These are phyloP conservation scores for Drosophila hydei DNA, from an alignment of 1,140 invertebrate genomes.

Conservation along the genomic window DNA sequence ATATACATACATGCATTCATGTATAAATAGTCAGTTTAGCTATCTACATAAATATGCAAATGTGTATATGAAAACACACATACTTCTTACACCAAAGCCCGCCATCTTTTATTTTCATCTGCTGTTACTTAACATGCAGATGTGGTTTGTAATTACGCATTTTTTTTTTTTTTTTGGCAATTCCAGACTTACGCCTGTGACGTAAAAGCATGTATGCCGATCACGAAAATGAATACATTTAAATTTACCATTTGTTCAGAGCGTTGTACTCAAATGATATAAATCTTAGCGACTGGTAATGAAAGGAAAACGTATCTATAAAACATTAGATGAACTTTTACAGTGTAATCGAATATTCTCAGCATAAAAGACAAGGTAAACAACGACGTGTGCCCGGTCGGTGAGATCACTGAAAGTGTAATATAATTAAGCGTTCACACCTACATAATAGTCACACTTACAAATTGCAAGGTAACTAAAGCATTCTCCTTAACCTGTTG, in stretches of 20 bases:
- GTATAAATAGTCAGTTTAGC: too few relatives aligned
- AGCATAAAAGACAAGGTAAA: too few relatives aligned
- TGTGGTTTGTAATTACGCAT: slow-evolving; percentile 34
- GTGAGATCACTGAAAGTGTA: neutral
- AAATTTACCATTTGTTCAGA: slow-evolving; percentile 4
- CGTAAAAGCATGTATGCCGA: slow-evolving; percentile 13
- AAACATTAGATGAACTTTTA: too few relatives aligned
- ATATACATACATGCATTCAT: neutral
- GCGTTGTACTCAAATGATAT: neutral
- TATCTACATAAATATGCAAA: neutral
- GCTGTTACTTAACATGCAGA: slow-evolving; percentile 24
- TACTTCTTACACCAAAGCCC: slow-evolving; percentile 16
- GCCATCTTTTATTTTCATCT: slow-evolving; percentile 13
- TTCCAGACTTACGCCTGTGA: slow-evolving; percentile 20
- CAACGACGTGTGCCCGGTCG: neutral
- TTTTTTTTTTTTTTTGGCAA: slow-evolving; percentile 25
- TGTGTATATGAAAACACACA: neutral
- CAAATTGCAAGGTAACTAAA: slow-evolving; percentile 37
- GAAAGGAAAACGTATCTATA: too few relatives aligned
- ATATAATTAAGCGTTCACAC: slow-evolving; percentile 3
- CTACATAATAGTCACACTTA: neutral
- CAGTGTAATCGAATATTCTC: too few relatives aligned
- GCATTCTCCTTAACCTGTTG: slow-evolving; percentile 32
- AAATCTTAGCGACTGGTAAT: too few relatives aligned
- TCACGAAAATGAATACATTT: slow-evolving; percentile 34